Conservation (phyloP, 1,140 invertebrate species). For the Antheraea mylitta region DNA sequence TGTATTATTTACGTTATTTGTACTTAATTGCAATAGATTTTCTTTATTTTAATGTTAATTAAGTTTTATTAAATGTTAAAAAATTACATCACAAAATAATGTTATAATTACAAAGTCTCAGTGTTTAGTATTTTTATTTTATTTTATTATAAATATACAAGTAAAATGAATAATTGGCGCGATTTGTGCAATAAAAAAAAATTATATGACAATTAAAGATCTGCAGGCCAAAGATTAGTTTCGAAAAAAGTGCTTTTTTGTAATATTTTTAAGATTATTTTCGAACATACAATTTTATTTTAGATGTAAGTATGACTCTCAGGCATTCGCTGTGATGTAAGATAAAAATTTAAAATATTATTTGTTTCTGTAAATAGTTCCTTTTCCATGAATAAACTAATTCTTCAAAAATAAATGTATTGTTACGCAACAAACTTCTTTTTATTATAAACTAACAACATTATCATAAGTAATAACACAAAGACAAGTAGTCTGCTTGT, state of each 20-base stretch:
- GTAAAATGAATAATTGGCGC: slow-evolving; percentile 28
- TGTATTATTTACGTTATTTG: slow-evolving; percentile 48
- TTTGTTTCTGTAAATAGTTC: slow-evolving; percentile 6
- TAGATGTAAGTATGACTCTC: slow-evolving; percentile 34
- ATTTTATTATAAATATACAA: neutral
- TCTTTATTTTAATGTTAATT: slow-evolving; percentile 28
- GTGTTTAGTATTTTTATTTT: slow-evolving; percentile 42
- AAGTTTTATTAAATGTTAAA: slow-evolving; percentile 3
- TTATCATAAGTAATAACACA: neutral
- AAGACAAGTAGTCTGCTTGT: too few relatives aligned
- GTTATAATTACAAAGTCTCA: slow-evolving; percentile 38
- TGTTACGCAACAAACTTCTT: slow-evolving; percentile 6
- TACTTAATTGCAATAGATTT: slow-evolving; percentile 56
- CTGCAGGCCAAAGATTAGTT: slow-evolving; percentile 74
- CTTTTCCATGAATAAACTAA: slow-evolving; percentile 3
- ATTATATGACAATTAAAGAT: slow-evolving; percentile 62
- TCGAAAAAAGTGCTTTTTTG: slow-evolving; percentile 42
- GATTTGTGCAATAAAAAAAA: slow-evolving; percentile 48
- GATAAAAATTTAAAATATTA: slow-evolving; percentile 30
- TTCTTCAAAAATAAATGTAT: slow-evolving; percentile 16
- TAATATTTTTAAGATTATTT: slow-evolving; percentile 33
- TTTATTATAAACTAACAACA: neutral
- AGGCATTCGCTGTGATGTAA: slow-evolving; percentile 73
- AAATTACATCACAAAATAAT: slow-evolving; percentile 1
- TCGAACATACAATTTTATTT: neutral